Evolutionary conservation across 1,140 invertebrate species (phyloP).

Genomic region (Samia ricini): DNA sequence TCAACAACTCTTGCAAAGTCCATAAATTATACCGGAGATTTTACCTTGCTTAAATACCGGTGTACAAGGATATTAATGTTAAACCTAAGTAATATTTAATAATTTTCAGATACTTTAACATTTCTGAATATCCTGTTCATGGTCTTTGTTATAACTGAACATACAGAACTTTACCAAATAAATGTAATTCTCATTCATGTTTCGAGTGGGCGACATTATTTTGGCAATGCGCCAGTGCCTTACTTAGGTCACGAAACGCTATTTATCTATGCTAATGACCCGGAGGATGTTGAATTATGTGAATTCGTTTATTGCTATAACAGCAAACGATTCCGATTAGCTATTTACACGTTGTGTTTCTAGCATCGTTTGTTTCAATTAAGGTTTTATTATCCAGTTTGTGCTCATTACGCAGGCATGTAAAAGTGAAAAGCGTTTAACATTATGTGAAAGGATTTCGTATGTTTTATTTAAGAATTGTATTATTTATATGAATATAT

Average conservation of each 20-base stretch:
- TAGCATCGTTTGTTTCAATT: not conserved
- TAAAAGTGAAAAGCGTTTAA: too few species aligned
- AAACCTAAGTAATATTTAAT: too few species aligned
- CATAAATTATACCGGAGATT: too few species aligned
- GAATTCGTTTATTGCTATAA: constrained; percentile 31
- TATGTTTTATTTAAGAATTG: too few species aligned
- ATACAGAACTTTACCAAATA: not conserved
- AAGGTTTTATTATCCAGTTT: not conserved
- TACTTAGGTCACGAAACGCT: constrained; percentile 20
- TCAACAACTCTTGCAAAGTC: too few species aligned
- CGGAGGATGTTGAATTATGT: constrained; percentile 31
- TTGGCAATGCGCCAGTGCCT: constrained; percentile 26
- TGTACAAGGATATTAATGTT: too few species aligned
- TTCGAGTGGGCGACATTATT: constrained; percentile 21
- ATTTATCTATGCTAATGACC: constrained; percentile 36
- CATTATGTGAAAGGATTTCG: too few species aligned
- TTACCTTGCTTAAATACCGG: too few species aligned
- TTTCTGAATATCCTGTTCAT: not conserved
- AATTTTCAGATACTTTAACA: not conserved
- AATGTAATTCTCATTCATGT: constrained; percentile 10
- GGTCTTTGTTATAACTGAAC: not conserved
- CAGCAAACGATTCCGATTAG: constrained; percentile 19
- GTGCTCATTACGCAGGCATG: too few species aligned
- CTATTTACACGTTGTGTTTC: not conserved
- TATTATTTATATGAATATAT: too few species aligned